Percentiles rank a stretch among this genome's conserved stretches.
Conservation (phyloP, 2,797 vertebrate species). For the Leptatherina wallacei region DNA sequence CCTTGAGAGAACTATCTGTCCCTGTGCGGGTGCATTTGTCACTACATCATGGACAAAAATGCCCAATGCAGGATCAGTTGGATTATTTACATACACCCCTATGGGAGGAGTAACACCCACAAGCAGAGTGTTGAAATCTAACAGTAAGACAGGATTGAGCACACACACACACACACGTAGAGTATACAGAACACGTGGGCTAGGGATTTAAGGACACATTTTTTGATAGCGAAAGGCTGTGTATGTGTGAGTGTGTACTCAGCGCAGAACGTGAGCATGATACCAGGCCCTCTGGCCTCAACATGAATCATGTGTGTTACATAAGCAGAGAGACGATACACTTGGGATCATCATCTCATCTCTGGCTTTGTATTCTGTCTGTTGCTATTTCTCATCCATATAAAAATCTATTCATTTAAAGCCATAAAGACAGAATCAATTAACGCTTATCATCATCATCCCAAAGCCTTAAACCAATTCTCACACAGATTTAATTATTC, state of each 20-base stretch:
- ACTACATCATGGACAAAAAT: neutral
- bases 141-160: slow-evolving; percentile 7
- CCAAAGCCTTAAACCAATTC: slow-evolving; percentile 15
- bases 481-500: slow-evolving; percentile 40
- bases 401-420: slow-evolving; percentile 38
- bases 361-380: slow-evolving; percentile 23
- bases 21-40: slow-evolving; percentile 4
- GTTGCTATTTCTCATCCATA: slow-evolving; percentile 24
- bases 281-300: slow-evolving; percentile 57
- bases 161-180: slow-evolving; percentile 5
- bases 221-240: slow-evolving; percentile 32
- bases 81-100: neutral
- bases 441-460: slow-evolving; percentile 33
- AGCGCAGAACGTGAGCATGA: slow-evolving; percentile 58
- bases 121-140: neutral
- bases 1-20: neutral
- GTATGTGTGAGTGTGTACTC: slow-evolving; percentile 31
- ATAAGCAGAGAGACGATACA: slow-evolving; percentile 51
- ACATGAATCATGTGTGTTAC: slow-evolving; percentile 74
- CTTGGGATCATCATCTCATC: slow-evolving; percentile 37
- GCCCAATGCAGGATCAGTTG: neutral
- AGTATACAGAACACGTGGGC: slow-evolving; percentile 50
- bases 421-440: slow-evolving; percentile 52
- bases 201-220: slow-evolving; percentile 59
- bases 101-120: neutral